Conservation (phyloP, 2,888 invertebrate species). For the Cephus spinipes region DNA sequence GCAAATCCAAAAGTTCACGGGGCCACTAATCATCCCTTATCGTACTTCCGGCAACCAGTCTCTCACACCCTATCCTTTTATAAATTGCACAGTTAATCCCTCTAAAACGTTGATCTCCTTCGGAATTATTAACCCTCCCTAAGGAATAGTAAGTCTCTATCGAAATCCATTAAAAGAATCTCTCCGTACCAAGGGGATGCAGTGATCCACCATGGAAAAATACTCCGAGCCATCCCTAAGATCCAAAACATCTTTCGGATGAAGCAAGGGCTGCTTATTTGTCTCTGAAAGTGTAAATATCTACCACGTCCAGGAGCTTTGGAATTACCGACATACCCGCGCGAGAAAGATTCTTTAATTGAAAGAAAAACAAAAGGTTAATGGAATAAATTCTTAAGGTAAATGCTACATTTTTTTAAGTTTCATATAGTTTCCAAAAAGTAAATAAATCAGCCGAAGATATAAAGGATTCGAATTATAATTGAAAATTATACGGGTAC, state of each 20-base stretch:
- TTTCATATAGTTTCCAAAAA: background rate
- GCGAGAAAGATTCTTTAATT: background rate
- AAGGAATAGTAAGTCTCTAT: background rate
- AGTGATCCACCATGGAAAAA: background rate
- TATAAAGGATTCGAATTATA: background rate
- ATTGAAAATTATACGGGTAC: too few relatives aligned
- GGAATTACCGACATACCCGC: background rate
- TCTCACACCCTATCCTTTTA: background rate
- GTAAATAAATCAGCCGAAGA: background rate
- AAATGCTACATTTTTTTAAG: background rate
- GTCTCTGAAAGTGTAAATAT: background rate
- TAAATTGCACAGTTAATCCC: background rate
- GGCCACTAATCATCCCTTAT: constrained; percentile 5
- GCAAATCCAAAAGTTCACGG: background rate
- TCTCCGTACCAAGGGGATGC: background rate
- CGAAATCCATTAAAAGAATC: background rate
- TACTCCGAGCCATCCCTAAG: background rate
- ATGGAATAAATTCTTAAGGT: background rate
- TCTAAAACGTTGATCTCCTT: background rate
- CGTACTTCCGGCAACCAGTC: constrained; percentile 4
- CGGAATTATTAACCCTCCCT: background rate
- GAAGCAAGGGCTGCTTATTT: background rate
- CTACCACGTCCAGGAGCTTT: background rate
- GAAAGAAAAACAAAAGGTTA: background rate
- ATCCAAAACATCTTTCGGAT: background rate